Conservation (phyloP, 2,888 invertebrate species). For the Lasioglossum malachurum region DNA sequence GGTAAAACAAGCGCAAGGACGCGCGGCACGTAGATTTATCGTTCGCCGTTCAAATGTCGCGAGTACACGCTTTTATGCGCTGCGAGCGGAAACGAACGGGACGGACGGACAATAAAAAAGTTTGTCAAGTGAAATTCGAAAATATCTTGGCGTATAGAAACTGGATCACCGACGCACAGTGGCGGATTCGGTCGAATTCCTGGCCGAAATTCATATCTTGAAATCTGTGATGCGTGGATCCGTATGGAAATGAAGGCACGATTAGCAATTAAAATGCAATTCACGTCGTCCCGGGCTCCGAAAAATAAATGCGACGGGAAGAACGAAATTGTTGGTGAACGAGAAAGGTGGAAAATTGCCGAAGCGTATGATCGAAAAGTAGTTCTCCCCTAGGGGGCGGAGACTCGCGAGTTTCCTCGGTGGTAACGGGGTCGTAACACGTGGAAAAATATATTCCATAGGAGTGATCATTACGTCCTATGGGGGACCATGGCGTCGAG, state of each 20-base stretch:
- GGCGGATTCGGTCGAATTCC: too few species aligned
- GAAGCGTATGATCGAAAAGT: background rate
- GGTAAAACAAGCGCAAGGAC: slow-evolving; percentile 3
- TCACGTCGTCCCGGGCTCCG: background rate
- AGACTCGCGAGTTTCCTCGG: background rate
- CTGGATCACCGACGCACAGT: background rate
- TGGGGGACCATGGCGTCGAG: background rate
- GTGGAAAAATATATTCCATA: slow-evolving; percentile 20
- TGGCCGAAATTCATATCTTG: too few species aligned
- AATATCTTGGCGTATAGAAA: background rate
- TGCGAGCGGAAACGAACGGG: background rate
- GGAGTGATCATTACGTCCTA: background rate
- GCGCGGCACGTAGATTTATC: background rate
- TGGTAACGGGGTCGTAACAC: background rate
- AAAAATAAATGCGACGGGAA: background rate
- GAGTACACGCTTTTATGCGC: background rate
- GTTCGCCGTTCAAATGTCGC: background rate
- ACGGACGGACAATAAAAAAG: background rate
- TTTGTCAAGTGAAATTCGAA: background rate
- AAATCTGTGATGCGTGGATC: too few species aligned
- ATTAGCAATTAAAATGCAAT: too few species aligned
- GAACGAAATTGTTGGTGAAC: background rate
- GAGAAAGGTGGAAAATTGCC: background rate
- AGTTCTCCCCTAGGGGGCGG: background rate
- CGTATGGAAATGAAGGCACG: too few species aligned